Base-by-base conservation (phyloP, 2,888 invertebrate genomes). In the Coenonympha glycerion region DNA sequence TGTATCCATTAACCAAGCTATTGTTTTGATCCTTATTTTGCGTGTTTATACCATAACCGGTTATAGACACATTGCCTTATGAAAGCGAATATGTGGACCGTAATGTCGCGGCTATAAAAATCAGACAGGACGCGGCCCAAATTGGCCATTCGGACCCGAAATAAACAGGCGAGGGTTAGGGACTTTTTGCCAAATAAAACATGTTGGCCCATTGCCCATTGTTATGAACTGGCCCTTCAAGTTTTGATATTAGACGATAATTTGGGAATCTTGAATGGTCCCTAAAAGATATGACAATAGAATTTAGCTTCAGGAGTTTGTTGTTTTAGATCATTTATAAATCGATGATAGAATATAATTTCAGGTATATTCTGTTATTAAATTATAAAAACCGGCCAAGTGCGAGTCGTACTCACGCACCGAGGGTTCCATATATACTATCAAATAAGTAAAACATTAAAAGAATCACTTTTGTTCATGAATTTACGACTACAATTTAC, bases 81-180 rank as follows among this genome's bases (percentile, higher is more conserved):
- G 39, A 15, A 2, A 15, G 24, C 15, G 24, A 39, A 40, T 16
- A 26, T 31, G 18, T 28, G 6, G 44, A 19, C 33, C 51, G 8
- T 53, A 46, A 53, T 54, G 51, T 44, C 30, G 44, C 13, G 34
- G 51, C 36, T 40, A 51, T 54, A 54, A 54, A 54, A 54, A 48
- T 53, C 53, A 53, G 42, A 37, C 51, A 51, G 39, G 39, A 21
- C 37, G 30, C 21, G 47, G 52, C 33, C 48, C 28, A 30, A 51
- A 54, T 45, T 47, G 54, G 47, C 28, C 39, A 45, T 54, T 54
- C 39, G 15, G 47, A 44, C 39, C 54, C 51, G 28, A 51, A 54
- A 54, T 54, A 54, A 54, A 54, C 54, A 45, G 40, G 30, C 33
- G 28, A 47, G 51, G 54, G 47, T 53, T 39, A 41, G 42, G 45